A percentile compares a stretch with the other conserved stretches of the same genome.
These are phyloP conservation scores for Notechis scutatus DNA, from an alignment of 2,113 vertebrate species.

Conservation along the genomic window DNA sequence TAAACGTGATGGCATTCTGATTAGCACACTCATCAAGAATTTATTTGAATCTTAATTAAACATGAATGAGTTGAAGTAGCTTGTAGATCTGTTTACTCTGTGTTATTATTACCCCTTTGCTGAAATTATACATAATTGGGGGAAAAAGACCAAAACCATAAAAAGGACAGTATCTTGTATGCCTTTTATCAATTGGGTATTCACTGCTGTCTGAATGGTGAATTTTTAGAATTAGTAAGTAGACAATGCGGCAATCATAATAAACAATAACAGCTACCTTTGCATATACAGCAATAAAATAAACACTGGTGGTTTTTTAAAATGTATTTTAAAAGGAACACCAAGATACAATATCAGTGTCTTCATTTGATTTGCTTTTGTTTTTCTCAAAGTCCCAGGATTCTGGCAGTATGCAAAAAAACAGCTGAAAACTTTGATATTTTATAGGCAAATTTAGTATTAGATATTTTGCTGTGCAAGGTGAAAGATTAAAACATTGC, in stretches of 20 bases:
- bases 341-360: not conserved
- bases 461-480: not conserved
- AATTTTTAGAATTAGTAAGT: constrained; percentile 29
- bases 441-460: too few species aligned
- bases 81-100: constrained; percentile 27
- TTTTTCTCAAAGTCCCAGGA: not conserved
- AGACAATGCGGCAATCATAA: not conserved
- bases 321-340: not conserved
- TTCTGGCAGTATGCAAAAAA: not conserved
- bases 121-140: constrained; percentile 11
- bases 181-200: constrained; percentile 35
- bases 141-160: constrained; percentile 9
- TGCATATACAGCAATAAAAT: not conserved
- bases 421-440: not conserved
- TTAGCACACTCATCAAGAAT: not conserved
- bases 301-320: not conserved
- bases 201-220: constrained; percentile 24
- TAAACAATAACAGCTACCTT: not conserved
- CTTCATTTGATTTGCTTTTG: not conserved
- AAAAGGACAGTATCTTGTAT: not conserved
- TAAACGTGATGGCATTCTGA: not conserved
- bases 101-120: not conserved
- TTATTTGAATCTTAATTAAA: constrained; percentile 31
- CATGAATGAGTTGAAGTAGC: constrained; percentile 18
- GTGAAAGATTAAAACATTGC: not conserved